Evolutionary conservation across 2,888 invertebrate species (phyloP).

Genomic region (Drosophila paramelanica): DNA sequence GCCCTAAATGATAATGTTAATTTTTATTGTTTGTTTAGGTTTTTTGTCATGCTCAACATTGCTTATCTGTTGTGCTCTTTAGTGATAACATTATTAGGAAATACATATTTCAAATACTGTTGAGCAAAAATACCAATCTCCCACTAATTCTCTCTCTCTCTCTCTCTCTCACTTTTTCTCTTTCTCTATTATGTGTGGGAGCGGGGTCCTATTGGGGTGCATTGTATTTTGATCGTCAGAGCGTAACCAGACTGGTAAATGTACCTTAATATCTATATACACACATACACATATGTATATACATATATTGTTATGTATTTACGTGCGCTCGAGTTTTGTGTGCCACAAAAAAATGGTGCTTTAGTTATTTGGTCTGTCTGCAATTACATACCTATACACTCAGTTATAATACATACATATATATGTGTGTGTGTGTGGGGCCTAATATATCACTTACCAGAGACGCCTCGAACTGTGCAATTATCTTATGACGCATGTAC

Average conservation of each 20-base stretch:
- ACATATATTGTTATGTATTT: slow-evolving; percentile 1
- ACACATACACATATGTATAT: background rate
- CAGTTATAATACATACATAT: background rate
- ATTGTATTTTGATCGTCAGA: slow-evolving; percentile 72
- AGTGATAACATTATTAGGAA: slow-evolving; percentile 54
- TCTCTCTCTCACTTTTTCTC: background rate
- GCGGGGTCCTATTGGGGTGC: slow-evolving; percentile 21
- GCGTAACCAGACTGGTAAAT: slow-evolving; percentile 70
- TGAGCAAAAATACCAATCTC: slow-evolving; percentile 30
- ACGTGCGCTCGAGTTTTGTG: slow-evolving; percentile 38
- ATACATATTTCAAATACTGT: slow-evolving; percentile 42
- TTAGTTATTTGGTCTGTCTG: slow-evolving; percentile 57
- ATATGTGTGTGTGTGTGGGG: background rate
- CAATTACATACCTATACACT: slow-evolving; percentile 43
- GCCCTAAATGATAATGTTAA: slow-evolving; percentile 18
- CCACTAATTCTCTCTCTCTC: background rate
- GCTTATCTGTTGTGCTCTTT: slow-evolving; percentile 45
- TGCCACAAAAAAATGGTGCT: slow-evolving; percentile 68
- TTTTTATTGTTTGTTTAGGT: slow-evolving; percentile 42
- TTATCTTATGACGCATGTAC: slow-evolving; percentile 33
- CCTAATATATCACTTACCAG: slow-evolving; percentile 8
- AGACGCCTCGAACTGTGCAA: slow-evolving; percentile 42
- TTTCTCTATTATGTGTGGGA: slow-evolving; percentile 4
- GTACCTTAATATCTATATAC: slow-evolving; percentile 6
- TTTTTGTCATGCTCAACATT: slow-evolving; percentile 43